Evolutionary conservation across 2,797 vertebrate genomes (phyloP).

Genomic region (Erithacus rubecula): DNA sequence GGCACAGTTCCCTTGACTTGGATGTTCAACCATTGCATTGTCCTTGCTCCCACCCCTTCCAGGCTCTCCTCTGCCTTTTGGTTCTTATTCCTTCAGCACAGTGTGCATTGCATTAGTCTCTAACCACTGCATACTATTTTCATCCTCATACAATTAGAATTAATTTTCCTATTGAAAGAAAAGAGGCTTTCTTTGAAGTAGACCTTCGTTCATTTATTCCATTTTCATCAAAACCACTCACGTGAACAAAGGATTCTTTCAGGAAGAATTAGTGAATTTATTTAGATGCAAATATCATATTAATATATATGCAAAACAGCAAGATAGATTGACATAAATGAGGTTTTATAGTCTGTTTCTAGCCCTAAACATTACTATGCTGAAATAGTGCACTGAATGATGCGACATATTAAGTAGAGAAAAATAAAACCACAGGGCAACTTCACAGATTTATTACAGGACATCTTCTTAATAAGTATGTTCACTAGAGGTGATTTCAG

Average conservation of each 20-base stretch:
- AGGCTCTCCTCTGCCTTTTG: background rate
- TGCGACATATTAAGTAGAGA: background rate
- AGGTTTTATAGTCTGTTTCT: background rate
- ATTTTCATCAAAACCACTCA: background rate
- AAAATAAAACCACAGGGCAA: background rate
- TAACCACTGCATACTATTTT: background rate
- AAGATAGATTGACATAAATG: background rate
- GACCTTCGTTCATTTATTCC: background rate
- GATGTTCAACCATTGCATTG: background rate
- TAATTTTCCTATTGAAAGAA: background rate
- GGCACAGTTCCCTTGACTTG: background rate
- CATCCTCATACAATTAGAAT: background rate
- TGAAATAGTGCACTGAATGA: background rate
- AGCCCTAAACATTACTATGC: background rate
- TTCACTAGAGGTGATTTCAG: background rate
- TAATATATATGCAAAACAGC: background rate
- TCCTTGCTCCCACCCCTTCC: background rate
- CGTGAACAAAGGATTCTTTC: constrained; percentile 4
- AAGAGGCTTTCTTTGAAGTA: background rate
- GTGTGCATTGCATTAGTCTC: background rate
- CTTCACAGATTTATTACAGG: background rate
- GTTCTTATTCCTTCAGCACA: background rate
- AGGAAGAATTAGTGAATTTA: background rate
- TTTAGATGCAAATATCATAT: constrained; percentile 3
- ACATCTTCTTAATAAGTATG: background rate